Conservation (phyloP, 92 coral and sea anemone genomes). For the Galaxea fascicularis region DNA sequence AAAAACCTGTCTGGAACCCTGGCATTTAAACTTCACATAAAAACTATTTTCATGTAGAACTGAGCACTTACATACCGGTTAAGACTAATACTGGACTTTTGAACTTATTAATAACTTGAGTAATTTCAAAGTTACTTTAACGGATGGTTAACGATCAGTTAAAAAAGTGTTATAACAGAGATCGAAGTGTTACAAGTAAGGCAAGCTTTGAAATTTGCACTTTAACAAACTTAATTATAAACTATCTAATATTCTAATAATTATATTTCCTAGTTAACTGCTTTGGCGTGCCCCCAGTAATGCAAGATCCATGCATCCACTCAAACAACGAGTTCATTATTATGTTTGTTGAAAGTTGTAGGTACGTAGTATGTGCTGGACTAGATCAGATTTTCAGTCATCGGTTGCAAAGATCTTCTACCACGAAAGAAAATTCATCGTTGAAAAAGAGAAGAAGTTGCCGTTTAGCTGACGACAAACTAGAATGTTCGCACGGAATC, state of each 20-base stretch:
- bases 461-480: neutral
- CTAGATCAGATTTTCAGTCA: neutral
- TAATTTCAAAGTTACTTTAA: neutral
- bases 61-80: neutral
- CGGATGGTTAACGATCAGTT: too few relatives aligned
- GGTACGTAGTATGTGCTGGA: neutral
- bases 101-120: neutral
- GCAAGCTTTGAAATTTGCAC: slow-evolving; percentile 14
- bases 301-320: neutral
- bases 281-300: neutral
- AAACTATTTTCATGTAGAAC: neutral
- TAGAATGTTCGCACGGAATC: neutral
- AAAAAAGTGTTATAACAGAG: too few relatives aligned
- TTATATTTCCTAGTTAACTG: slow-evolving; percentile 22
- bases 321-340: too few relatives aligned
- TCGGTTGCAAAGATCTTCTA: neutral
- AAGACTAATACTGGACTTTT: too few relatives aligned
- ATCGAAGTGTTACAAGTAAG: too few relatives aligned
- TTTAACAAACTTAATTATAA: neutral
- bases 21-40: neutral
- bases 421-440: neutral
- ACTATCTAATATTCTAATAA: slow-evolving; percentile 5
- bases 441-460: neutral
- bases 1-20: too few relatives aligned
- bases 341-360: neutral